Evolutionary conservation across 2,797 vertebrate species (phyloP).

Genomic region (Ficedula albicollis): DNA sequence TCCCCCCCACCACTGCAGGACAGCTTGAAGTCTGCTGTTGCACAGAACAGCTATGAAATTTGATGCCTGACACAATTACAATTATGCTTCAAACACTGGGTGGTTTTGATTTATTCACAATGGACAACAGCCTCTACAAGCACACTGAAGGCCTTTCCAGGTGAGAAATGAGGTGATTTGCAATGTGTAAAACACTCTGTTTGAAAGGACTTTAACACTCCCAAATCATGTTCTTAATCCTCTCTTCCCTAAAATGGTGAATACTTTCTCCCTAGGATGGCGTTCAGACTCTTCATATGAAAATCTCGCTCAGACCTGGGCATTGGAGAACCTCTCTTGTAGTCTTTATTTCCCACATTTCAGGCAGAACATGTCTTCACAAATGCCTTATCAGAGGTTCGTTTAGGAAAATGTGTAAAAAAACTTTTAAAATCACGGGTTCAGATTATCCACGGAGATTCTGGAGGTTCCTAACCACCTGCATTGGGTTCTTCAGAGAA

Average conservation of each 20-base stretch:
- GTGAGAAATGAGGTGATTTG: neutral
- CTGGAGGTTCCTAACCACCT: neutral
- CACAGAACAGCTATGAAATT: neutral
- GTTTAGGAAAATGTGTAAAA: neutral
- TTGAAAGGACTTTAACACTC: neutral
- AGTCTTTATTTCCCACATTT: neutral
- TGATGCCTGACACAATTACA: neutral
- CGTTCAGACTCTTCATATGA: neutral
- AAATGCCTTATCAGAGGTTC: neutral
- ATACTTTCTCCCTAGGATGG: neutral
- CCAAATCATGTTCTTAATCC: neutral
- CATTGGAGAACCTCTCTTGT: neutral
- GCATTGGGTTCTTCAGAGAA: neutral
- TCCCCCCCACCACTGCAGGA: neutral
- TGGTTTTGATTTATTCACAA: neutral
- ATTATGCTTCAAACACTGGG: neutral
- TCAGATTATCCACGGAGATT: neutral
- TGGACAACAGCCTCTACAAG: neutral
- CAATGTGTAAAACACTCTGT: neutral
- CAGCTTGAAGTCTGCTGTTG: neutral
- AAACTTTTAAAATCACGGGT: neutral
- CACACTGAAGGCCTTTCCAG: neutral
- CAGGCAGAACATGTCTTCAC: neutral
- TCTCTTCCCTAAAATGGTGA: neutral
- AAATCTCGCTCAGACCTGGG: neutral